phyloP scores from a whole-genome alignment of 2,797 vertebrate genomes.

The Chloroceryle inda region DNA sequence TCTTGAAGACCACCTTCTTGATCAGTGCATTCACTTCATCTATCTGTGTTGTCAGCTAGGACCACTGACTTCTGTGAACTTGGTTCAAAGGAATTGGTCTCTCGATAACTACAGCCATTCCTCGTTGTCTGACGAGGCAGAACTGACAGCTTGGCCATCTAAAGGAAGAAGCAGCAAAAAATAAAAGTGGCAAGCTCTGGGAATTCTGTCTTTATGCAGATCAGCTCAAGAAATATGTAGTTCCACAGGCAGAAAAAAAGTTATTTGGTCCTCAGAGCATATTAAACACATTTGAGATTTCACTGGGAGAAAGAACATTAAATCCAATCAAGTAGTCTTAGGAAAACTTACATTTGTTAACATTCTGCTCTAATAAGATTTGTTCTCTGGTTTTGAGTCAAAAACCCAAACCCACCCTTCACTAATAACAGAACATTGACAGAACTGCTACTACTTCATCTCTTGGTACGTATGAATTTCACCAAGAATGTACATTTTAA shows the following conservation, averaged over 20 bases:
- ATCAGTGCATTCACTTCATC: background rate
- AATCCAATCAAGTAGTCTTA: background rate
- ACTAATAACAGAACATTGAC: background rate
- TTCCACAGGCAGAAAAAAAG: background rate
- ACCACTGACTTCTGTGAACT: background rate
- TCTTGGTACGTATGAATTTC: background rate
- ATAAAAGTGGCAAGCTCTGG: background rate
- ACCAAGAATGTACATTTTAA: background rate
- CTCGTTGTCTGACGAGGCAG: background rate
- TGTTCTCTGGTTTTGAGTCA: background rate
- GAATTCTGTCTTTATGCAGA: background rate
- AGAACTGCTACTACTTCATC: background rate
- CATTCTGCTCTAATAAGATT: background rate
- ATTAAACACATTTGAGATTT: background rate
- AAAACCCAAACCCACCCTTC: accelerated
- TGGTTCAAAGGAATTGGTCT: background rate
- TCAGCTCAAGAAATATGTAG: background rate
- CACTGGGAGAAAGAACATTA: background rate
- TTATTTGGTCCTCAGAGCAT: background rate
- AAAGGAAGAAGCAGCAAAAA: background rate
- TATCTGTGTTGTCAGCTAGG: background rate
- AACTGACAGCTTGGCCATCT: background rate
- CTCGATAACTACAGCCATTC: background rate
- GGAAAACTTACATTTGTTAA: background rate
- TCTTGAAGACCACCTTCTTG: background rate